Base-by-base conservation (phyloP, 2,888 invertebrate species). In the Cremastinae sp. region DNA sequence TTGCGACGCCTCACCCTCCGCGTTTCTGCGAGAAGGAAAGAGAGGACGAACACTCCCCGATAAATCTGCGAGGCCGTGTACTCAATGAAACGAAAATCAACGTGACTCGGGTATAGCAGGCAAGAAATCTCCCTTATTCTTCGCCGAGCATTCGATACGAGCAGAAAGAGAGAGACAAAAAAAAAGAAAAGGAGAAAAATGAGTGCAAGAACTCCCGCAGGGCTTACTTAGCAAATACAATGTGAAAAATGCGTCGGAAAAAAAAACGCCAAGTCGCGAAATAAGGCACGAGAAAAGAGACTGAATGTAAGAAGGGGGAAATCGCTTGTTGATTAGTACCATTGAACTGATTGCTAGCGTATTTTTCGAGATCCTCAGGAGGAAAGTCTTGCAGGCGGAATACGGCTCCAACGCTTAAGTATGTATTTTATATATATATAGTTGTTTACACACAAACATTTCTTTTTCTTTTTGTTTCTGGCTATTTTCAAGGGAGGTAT, bases 321-420 rank as follows among this genome's bases (percentile, higher is more conserved):
- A 81, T 80, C 79, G 49, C 71, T 80, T 75, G 73, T 79, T 82
- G 82, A 82, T 82, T 81, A 81, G 79, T 79, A 74, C 78, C 74
- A 80, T 82, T 81, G 77, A 81, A 78, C 65, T 79, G 75, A 77
- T 79, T 79, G 80, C 71, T 12, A 56, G 56, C 65, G 64, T 73
- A 72, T 72, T 72, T 62, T 66, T 59, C 38, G n/a, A 36, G 47
- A 49, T 18, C 41, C 54, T 41, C 45, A 64, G 54, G 70, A 69
- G 59, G 34, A 66, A 62, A 65, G 41, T 34, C 70, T 53, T 45
- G 66, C 45, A 66, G 45, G 41, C 16, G 38, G 20, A 28, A 28
- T 28, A 28, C 28, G 5, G 28, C n/a, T 28, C 28, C 2, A 41
- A n/a, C 38, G 53, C 64, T 45, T 41, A 58, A 49, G 22, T 43